Base-by-base conservation (phyloP, 2,888 invertebrate genomes). In the Shargacucullia verbasci region DNA sequence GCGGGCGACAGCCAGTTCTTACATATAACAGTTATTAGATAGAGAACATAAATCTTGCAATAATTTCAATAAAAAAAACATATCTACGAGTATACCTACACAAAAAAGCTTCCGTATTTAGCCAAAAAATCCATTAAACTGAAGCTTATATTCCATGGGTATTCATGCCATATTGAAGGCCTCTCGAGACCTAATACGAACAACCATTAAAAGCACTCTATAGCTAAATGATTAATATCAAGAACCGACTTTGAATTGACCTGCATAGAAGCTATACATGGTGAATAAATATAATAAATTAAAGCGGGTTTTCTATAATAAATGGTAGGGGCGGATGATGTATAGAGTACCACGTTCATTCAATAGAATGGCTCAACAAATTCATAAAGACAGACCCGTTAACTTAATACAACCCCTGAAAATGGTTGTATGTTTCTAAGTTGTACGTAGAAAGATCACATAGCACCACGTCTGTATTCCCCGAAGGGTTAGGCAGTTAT, bases 171-270 rank as follows among this genome's bases (percentile, higher is more conserved):
- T 13, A 41, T 41, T 29, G 12, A 44, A 11, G 14, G n/a, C 10
- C 10, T 9, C 20, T 15, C 11, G 2, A 14, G 20, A 9, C 29
- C 11, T 15, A 20, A 34, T n/a, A 20, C n/a, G n/a, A 2, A 15
- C 20, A 14, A 9, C 34, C 20, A 44, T 34, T 33, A 44, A 44
- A 10, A 12, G 9, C n/a, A n/a, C 44, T 44, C 33, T 2, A 11
- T 20, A 45, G 10, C 44, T 9, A 8, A 20, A 20, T 44, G 44
- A 44, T 44, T 34, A 15, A 44, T 44, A n/a, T 15, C 15, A 11
- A 8, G 8, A 6, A 8, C 25, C 12, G 12, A 6, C 20, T 20
- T 0, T 3, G n/a, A 40, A 31, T 27, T 6, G 0, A 35, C 20
- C 20, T 5, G 10, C 13, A 25, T 11, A 10, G 31, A 25, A 25